phyloP scores from a whole-genome alignment of 2,797 vertebrate genomes.

The Trichosurus vulpecula region DNA sequence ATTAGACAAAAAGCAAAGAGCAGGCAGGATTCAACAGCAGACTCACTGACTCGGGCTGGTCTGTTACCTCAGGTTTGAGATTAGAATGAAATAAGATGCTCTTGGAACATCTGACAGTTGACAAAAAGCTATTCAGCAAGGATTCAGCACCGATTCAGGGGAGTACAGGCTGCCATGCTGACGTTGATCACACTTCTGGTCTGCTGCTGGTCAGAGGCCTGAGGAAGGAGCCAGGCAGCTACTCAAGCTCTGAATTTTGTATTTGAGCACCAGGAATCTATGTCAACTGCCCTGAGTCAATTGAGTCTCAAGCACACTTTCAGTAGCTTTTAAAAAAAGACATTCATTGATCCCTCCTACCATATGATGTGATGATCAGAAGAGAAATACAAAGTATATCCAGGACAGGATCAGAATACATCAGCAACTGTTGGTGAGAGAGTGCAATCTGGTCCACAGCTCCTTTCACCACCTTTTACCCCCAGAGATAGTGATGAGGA shows the following conservation, averaged over 20 bases:
- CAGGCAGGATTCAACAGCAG: neutral
- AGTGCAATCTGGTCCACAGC: neutral
- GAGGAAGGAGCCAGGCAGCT: neutral
- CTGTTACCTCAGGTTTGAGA: neutral
- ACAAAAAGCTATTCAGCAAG: neutral
- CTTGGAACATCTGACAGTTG: neutral
- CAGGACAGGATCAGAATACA: neutral
- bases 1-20: neutral
- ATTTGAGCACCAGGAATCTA: neutral
- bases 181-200: neutral
- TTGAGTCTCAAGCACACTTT: neutral
- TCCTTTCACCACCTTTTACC: neutral
- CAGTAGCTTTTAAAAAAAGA: neutral
- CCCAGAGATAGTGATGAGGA: neutral
- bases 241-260: neutral
- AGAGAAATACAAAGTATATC: neutral
- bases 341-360: neutral
- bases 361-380: neutral
- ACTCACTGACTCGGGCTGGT: neutral
- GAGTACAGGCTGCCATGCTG: neutral
- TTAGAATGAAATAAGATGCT: neutral
- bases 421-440: neutral
- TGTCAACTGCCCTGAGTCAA: neutral
- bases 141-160: neutral
- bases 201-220: neutral